These are phyloP conservation scores for Tyto alba DNA, from an alignment of 2,113 vertebrate genomes.

Conservation along the genomic window DNA sequence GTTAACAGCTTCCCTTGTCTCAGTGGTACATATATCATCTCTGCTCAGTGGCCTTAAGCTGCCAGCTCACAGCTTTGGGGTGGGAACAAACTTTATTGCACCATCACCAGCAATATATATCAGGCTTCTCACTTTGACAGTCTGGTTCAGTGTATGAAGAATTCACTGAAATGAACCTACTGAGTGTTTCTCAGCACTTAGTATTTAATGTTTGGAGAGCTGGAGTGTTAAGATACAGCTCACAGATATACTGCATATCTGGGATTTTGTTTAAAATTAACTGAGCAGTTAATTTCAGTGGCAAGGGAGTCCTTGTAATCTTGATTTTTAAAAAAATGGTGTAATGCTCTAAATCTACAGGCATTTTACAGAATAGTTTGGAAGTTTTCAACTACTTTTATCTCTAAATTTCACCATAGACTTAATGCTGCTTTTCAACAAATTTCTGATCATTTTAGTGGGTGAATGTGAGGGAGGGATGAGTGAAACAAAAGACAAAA, in stretches of 20 bases:
- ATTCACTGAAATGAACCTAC: neutral
- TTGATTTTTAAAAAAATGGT: neutral
- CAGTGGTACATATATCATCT: neutral
- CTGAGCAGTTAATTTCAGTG: neutral
- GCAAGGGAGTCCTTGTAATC: neutral
- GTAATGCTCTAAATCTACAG: neutral
- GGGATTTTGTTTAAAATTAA: neutral
- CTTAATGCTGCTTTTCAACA: neutral
- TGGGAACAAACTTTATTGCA: neutral
- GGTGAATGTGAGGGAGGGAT: neutral
- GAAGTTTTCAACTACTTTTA: neutral
- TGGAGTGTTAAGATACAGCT: neutral
- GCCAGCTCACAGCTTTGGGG: neutral
- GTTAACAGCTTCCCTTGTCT: neutral
- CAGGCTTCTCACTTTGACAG: neutral
- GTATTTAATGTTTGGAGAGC: neutral
- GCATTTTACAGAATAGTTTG: neutral
- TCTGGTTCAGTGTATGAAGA: neutral
- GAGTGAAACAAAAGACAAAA: neutral
- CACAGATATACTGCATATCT: neutral
- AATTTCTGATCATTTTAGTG: neutral
- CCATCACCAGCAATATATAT: neutral
- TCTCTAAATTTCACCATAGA: neutral
- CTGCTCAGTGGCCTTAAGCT: neutral
- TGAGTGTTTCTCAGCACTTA: neutral